A percentile compares a stretch with the other conserved stretches of the same genome.
phyloP scores from a whole-genome alignment of 2,888 invertebrate genomes.

The Nemurella pictetii region DNA sequence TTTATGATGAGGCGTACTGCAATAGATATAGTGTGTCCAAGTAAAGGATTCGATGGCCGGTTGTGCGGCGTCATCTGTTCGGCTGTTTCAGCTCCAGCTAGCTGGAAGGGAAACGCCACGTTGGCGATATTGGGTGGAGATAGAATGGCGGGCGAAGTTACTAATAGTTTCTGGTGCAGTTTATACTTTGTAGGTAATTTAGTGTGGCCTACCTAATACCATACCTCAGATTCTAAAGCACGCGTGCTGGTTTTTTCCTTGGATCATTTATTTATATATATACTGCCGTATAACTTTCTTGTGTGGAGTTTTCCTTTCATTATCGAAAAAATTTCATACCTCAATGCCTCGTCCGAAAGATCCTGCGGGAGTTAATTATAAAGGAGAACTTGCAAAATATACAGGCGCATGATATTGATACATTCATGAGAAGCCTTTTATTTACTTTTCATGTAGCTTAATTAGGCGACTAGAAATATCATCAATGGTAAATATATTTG shows the following conservation, averaged over 20 bases:
- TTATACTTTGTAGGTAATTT: neutral
- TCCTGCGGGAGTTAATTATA: neutral
- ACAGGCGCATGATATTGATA: neutral
- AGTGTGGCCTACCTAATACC: neutral
- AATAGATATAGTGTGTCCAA: neutral
- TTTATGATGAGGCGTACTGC: neutral
- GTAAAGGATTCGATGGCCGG: neutral
- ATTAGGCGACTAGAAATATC: too few species aligned
- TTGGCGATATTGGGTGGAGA: neutral
- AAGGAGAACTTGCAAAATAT: neutral
- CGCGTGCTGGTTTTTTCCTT: neutral
- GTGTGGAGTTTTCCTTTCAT: neutral
- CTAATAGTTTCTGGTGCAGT: neutral
- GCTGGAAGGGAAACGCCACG: neutral
- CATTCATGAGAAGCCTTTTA: too few species aligned
- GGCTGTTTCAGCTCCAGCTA: neutral
- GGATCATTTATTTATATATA: too few species aligned
- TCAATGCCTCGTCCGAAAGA: neutral
- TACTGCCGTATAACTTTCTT: neutral
- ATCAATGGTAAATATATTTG: too few species aligned
- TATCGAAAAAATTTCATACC: neutral
- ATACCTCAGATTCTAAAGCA: neutral
- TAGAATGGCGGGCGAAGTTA: neutral
- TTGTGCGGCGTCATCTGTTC: neutral
- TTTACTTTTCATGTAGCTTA: too few species aligned